phyloP scores from a whole-genome alignment of 2,888 invertebrate genomes.

The Adelphocoris suturalis region DNA sequence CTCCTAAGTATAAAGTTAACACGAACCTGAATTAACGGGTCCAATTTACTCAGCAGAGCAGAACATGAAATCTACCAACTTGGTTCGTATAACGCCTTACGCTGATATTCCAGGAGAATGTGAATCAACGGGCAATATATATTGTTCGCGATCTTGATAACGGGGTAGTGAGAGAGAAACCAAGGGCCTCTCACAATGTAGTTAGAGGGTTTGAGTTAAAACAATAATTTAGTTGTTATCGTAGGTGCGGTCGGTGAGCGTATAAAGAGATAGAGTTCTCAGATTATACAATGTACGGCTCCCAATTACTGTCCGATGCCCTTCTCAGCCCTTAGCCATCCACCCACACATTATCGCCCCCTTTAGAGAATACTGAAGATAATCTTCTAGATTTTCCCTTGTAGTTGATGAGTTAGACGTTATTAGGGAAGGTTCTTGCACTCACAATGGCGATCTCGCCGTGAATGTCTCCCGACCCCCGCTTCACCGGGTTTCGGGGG shows the following conservation, averaged over 20 bases:
- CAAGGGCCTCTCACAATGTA: constrained; percentile 37
- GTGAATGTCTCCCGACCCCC: constrained; percentile 14
- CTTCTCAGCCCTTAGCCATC: constrained; percentile 6
- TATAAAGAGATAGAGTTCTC: constrained; percentile 68
- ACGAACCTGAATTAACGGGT: background rate
- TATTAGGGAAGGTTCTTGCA: constrained; percentile 20
- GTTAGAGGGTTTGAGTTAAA: constrained; percentile 65
- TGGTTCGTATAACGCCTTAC: constrained; percentile 47
- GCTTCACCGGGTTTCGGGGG: background rate
- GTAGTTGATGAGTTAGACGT: constrained; percentile 57
- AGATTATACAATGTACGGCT: constrained; percentile 67
- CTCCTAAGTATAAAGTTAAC: background rate
- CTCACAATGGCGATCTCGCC: background rate
- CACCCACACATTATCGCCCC: constrained; percentile 32
- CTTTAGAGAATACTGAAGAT: constrained; percentile 48
- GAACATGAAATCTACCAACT: background rate
- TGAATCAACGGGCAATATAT: constrained; percentile 53
- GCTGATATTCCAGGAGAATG: constrained; percentile 33
- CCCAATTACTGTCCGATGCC: constrained; percentile 68
- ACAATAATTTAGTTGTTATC: constrained; percentile 70
- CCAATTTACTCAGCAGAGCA: background rate
- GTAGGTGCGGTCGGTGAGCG: constrained; percentile 69
- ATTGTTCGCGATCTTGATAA: constrained; percentile 58
- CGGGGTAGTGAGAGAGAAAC: constrained; percentile 7
- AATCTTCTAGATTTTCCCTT: constrained; percentile 51